Evolutionary conservation across 2,797 vertebrate genomes (phyloP).

Genomic region (Alfaro cultratus): DNA sequence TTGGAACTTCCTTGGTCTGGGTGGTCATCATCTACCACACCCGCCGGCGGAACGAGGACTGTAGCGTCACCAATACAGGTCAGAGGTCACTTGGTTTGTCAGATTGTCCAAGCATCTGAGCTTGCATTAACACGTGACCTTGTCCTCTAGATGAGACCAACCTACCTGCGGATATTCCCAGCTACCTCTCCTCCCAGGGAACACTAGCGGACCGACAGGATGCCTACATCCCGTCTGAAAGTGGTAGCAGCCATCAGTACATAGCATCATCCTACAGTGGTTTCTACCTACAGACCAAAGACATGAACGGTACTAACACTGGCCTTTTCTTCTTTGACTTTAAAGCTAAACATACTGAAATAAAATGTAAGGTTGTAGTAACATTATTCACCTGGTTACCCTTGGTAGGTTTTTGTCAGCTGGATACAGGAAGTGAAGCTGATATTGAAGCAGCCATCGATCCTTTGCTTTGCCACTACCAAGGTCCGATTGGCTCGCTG

Average conservation of each 20-base stretch:
- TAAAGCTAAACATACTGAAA: not conserved
- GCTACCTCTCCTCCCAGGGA: conserved; percentile 95
- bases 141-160: conserved; percentile 91
- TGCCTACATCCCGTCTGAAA: conserved; percentile 91
- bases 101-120: not conserved
- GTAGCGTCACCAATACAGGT: conserved; percentile 98
- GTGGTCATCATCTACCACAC: conserved; percentile 99
- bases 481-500: conserved; percentile 82
- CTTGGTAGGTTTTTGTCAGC: conserved; percentile 84
- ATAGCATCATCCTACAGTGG: conserved; percentile 85
- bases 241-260: conserved; percentile 92
- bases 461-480: conserved; percentile 88
- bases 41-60: conserved; percentile 91
- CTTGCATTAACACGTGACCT: not conserved
- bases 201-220: conserved; percentile 94
- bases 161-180: conserved; percentile 94
- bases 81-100: conserved; percentile 24
- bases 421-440: conserved; percentile 89
- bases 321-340: not conserved
- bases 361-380: not conserved
- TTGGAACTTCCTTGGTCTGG: conserved; percentile 97
- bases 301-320: conserved; percentile 82
- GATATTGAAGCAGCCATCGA: conserved; percentile 89
- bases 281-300: conserved; percentile 90
- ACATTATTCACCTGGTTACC: not conserved